Evolutionary conservation across 2,797 vertebrate genomes (phyloP), one percentile per base, ranked within the genome.

Genomic region (Diplodus puntazzo): DNA sequence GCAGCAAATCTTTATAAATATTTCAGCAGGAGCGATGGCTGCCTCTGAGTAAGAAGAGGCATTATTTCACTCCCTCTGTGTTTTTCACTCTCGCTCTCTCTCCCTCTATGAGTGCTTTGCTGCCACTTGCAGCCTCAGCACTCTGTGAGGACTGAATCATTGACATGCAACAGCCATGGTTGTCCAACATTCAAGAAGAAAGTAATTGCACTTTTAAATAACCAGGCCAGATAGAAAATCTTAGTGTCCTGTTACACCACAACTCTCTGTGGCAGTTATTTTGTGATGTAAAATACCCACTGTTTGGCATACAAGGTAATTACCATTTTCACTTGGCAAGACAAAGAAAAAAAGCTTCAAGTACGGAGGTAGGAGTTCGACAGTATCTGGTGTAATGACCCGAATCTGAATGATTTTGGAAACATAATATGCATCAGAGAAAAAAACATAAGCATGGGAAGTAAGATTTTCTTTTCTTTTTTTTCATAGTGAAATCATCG

Each of bases 101-200:
- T 18, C 55, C 69, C 63, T 53, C 48, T 69, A 77, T 75, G 66
- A 75, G 64, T 79, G 77, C 25, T 42, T 71, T 43, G 58, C 63
- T 79, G 75, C 68, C 75, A 78, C 66, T 82, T 82, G 77, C 77
- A 87, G 68, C 30, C 50, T 92, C 83, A 88, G 79, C 83, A 74
- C 57, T 87, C 65, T 81, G 68, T 68, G 18, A 75, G 64, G 64
- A 66, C 30, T 43, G 48, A 82, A 78, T 92, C 83, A 84, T 73
- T 89, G 71, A 48, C 60, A 66, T 58, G 70, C 52, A 86, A 79
- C 57, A 79, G 81, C 70, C 54, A 68, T 17, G 21, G 46, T 76
- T 7, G 4, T 50, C 57, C 25, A 72, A 34, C 54, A 18, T 27
- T 57, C 17, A 52, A 62, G 25, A 17, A 77, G 55, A 81, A 66